Percentiles rank a stretch among this genome's conserved stretches.
phyloP scores from a whole-genome alignment of 2,888 invertebrate species.

The Polymixis flavicincta region DNA sequence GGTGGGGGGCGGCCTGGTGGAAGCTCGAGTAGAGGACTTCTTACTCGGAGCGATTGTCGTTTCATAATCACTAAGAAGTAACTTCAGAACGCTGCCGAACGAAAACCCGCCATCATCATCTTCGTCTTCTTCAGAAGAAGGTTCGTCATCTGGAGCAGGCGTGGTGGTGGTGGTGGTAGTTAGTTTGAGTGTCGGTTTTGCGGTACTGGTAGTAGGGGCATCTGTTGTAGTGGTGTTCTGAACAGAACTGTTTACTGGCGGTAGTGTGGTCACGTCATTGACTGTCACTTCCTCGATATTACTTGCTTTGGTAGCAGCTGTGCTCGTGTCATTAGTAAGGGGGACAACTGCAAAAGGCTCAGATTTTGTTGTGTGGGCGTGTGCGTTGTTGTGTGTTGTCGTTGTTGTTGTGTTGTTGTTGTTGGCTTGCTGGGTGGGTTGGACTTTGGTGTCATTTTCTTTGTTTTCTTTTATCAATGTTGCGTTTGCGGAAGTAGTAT shows the following conservation, averaged over 20 bases:
- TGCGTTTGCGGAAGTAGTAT: conserved; percentile 59
- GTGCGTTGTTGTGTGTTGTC: too few relatives aligned
- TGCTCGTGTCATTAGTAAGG: neutral
- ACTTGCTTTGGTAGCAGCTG: conserved; percentile 1
- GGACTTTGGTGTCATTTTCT: conserved; percentile 32
- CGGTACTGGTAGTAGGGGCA: conserved; percentile 54
- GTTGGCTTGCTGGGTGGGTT: too few relatives aligned
- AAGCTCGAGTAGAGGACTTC: conserved; percentile 22
- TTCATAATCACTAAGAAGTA: conserved; percentile 90
- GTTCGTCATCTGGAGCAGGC: conserved; percentile 71
- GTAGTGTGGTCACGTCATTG: conserved; percentile 7
- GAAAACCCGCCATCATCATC: conserved; percentile 90
- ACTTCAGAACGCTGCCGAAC: conserved; percentile 91
- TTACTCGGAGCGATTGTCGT: conserved; percentile 73
- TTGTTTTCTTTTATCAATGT: conserved; percentile 62
- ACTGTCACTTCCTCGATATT: neutral
- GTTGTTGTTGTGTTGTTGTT: too few relatives aligned
- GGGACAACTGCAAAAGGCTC: neutral
- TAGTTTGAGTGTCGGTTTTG: conserved; percentile 39
- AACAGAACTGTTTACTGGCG: conserved; percentile 39
- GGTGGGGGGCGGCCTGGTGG: conserved; percentile 61
- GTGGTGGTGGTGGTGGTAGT: conserved; percentile 41
- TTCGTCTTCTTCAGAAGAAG: conserved; percentile 81
- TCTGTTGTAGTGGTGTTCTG: conserved; percentile 55
- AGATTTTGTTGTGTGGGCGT: neutral